Evolutionary conservation across 30 jellyfish, hydroid and myxozoan species (phyloP), one percentile per base, ranked within the genome.

Genomic region (Aurelia coerulea): DNA sequence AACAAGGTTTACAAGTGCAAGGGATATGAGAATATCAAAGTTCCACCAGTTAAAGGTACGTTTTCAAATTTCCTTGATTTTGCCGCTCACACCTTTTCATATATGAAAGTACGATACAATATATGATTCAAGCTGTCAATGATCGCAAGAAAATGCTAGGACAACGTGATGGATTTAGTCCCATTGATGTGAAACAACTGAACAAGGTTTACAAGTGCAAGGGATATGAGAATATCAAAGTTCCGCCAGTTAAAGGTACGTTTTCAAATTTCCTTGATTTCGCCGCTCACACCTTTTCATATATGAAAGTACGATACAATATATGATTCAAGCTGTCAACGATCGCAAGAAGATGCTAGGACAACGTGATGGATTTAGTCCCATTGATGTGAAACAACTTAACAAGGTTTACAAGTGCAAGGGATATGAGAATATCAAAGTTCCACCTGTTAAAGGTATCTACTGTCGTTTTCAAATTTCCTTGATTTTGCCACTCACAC

Each of bases 311-410:
- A 39, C 3, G 50, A 6, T 39, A 39, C 5, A 78, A n/a, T n/a
- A n/a, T n/a, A n/a, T n/a, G n/a, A n/a, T n/a, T n/a, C n/a, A n/a
- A n/a, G n/a, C n/a, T n/a, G n/a, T n/a, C n/a, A n/a, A n/a, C n/a
- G n/a, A n/a, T n/a, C n/a, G n/a, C n/a, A n/a, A n/a, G n/a, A n/a
- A 37, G 5, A 16, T 87, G 59, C 83, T 87, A 11, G 91, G 96
- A 42, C 96, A 87, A 65, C 41, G 96, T 23, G 96, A 87, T 59
- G 87, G 90, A 12, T 76, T 87, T 90, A 87, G 91, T 78, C 96
- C 78, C 18, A 87, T 75, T 35, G 90, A 87, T 69, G 50, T 39
- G 50, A 68, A 73, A 60, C 96, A 87, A 41, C 63, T 87, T 0
- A 84, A 84, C 87, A 84, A 73, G 66, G 87, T 84, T 72, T 84